These are phyloP conservation scores for Neosalanx taihuensis DNA, from an alignment of 2,797 vertebrate genomes.

Conservation along the genomic window DNA sequence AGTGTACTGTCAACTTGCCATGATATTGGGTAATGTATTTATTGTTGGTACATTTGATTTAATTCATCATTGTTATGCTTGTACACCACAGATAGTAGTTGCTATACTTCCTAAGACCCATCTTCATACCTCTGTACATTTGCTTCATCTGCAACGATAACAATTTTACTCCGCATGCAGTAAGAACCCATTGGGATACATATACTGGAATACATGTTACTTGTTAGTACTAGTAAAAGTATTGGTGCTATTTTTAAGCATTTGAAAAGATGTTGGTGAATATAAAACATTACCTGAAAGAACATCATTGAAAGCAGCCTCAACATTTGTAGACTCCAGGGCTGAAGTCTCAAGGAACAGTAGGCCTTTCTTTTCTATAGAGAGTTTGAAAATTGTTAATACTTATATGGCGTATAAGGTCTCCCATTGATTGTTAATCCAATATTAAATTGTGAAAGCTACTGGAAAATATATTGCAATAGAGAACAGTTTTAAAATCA, in stretches of 20 bases:
- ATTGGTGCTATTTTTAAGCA: neutral
- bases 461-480: neutral
- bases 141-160: no score
- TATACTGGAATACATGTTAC: no score
- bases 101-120: no score
- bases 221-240: neutral
- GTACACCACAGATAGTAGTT: no score
- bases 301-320: slow-evolving; percentile 72
- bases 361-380: slow-evolving; percentile 68
- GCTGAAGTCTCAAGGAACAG: slow-evolving; percentile 78
- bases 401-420: neutral
- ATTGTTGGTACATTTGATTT: no score
- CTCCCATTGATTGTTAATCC: neutral
- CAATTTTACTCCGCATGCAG: no score
- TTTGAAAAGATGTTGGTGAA: slow-evolving; percentile 25
- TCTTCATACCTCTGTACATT: no score
- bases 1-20: no score
- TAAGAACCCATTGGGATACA: no score
- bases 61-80: no score
- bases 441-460: no score
- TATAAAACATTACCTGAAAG: slow-evolving; percentile 61
- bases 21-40: no score
- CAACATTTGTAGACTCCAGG: slow-evolving; percentile 75
- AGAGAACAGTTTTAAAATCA: neutral
- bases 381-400: neutral